These are phyloP conservation scores for Trypoxylon attenuatum DNA, from an alignment of 2,888 invertebrate genomes.

Conservation along the genomic window DNA sequence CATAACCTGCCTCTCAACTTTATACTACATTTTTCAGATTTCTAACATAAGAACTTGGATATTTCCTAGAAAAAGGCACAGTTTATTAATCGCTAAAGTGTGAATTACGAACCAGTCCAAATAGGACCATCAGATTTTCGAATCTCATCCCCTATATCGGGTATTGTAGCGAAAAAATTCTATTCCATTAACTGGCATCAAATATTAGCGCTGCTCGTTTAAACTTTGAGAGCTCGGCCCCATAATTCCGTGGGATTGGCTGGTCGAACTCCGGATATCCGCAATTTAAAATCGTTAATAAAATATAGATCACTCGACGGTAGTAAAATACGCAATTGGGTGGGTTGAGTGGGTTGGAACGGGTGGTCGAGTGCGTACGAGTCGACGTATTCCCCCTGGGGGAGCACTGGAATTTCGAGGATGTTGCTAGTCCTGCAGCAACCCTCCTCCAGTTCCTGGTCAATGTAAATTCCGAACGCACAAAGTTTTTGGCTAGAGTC, in stretches of 20 bases:
- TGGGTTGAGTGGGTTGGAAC: too few relatives aligned
- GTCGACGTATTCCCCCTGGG: constrained; percentile 19
- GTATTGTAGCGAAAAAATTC: too few relatives aligned
- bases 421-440: constrained; percentile 20
- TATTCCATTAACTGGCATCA: not conserved
- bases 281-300: constrained; percentile 36
- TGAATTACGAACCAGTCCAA: too few relatives aligned
- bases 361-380: constrained; percentile 4
- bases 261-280: not conserved
- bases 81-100: too few relatives aligned
- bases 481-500: constrained; percentile 50
- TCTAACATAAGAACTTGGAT: too few relatives aligned
- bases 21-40: too few relatives aligned
- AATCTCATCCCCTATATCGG: too few relatives aligned
- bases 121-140: too few relatives aligned
- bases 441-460: constrained; percentile 28
- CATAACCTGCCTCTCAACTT: too few relatives aligned
- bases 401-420: constrained; percentile 32
- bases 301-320: constrained; percentile 30
- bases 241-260: not conserved
- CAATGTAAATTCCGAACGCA: constrained; percentile 62
- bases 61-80: too few relatives aligned
- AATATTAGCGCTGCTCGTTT: not conserved
- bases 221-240: not conserved
- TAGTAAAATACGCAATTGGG: constrained; percentile 38